These are phyloP conservation scores for Microplitis mediator DNA, from an alignment of 1,140 invertebrate species.

Conservation along the genomic window DNA sequence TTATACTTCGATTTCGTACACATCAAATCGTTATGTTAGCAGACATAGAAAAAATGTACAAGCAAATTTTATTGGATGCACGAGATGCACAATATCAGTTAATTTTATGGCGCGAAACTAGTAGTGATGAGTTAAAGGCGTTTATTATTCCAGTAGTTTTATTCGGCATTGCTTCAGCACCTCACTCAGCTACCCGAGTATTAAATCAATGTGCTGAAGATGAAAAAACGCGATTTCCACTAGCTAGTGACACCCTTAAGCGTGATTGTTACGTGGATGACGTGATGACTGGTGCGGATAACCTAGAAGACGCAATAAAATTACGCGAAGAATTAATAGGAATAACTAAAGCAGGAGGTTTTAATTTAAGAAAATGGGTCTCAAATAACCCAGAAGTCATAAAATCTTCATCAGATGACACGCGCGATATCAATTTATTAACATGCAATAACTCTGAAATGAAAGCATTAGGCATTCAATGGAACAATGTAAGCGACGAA, in stretches of 20 bases:
- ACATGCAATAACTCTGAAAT: slow-evolving; percentile 25
- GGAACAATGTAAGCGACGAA: slow-evolving; percentile 37
- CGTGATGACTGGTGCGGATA: slow-evolving; percentile 46
- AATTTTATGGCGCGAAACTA: slow-evolving; percentile 31
- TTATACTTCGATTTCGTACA: slow-evolving; percentile 2
- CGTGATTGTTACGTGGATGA: slow-evolving; percentile 58
- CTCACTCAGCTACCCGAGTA: slow-evolving; percentile 29
- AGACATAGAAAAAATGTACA: slow-evolving; percentile 37
- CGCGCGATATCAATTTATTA: slow-evolving; percentile 7
- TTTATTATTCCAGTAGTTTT: slow-evolving; percentile 37
- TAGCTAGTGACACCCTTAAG: slow-evolving; percentile 35
- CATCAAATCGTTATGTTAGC: slow-evolving; percentile 26
- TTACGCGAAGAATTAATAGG: slow-evolving; percentile 35
- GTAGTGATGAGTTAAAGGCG: slow-evolving; percentile 20
- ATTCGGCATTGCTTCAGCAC: slow-evolving; percentile 36
- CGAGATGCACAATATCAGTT: slow-evolving; percentile 18
- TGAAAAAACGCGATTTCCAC: slow-evolving; percentile 38
- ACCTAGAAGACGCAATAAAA: slow-evolving; percentile 39
- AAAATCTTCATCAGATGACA: slow-evolving; percentile 20
- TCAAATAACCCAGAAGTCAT: slow-evolving; percentile 40
- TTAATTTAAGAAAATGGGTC: slow-evolving; percentile 43
- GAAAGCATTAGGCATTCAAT: slow-evolving; percentile 43
- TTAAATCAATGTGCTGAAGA: slow-evolving; percentile 28
- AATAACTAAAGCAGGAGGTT: slow-evolving; percentile 36
- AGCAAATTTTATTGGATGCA: slow-evolving; percentile 20